Base-by-base conservation (phyloP, 1,140 invertebrate genomes). In the Oryzaephilus surinamensis region DNA sequence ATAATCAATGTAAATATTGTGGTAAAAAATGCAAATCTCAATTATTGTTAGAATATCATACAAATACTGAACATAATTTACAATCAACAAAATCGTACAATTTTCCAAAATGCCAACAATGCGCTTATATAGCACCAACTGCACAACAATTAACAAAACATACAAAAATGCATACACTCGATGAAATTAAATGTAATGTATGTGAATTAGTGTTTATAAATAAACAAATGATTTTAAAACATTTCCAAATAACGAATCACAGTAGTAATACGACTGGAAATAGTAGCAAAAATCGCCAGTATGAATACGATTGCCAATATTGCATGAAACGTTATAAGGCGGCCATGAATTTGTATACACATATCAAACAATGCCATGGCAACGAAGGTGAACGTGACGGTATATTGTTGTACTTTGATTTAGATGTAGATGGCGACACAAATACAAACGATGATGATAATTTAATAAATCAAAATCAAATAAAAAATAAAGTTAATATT, bases 1-100 rank as follows among this genome's bases (percentile, higher is more conserved):
- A 77, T 2, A 71, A 74, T 15, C 74, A 92, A 36, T 90, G 86
- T 60, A 84, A 89, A 57, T 77, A 87, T 51, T 91, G 85, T 63
- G 86, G 86, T 0, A 75, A 81, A 45, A 78, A 78, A 49, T 79
- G 82, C 8, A 69, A 64, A 0, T 86, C 83, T 51, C 69, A 83
- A 32, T 82, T 84, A 48, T 73, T 84, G 33, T 63, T 88, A 21
- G 66, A 84, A 52, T 84, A 86, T 56, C 86, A 91, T 60, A 62
- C 84, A 54, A 84, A 82, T 41, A 80, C 77, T 3, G 84, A 84
- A 53, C 86, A 91, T 64, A 76, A 77, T 30, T 67, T 88, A 3
- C 68, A 71, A 42, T 82, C 83, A 6, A 80, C 81, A 1, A 68
- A 75, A 18, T 61, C 76, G 52, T 67, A 77, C 70, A 60, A 70